These are phyloP conservation scores for Drosophila punjabiensis DNA, from an alignment of 1,140 invertebrate species.

Conservation along the genomic window DNA sequence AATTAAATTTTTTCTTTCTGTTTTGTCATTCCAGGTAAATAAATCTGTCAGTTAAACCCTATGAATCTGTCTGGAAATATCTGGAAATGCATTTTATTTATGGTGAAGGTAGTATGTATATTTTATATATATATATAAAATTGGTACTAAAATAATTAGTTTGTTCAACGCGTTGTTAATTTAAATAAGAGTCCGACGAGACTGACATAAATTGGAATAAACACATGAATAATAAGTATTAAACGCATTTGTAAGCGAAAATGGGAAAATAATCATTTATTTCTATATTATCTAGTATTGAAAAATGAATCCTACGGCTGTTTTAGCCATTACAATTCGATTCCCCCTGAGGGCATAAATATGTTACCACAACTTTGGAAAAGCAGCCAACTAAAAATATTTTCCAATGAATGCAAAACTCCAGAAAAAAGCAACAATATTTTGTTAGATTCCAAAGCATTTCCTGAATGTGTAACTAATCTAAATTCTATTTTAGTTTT, in stretches of 20 bases:
- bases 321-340: slow-evolving; percentile 14
- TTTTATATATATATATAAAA: neutral
- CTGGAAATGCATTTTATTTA: slow-evolving; percentile 1
- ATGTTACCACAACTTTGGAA: neutral
- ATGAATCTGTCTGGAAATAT: neutral
- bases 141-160: neutral
- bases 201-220: neutral
- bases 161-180: neutral
- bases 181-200: neutral
- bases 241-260: neutral
- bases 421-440: neutral
- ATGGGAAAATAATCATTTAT: neutral
- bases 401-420: slow-evolving; percentile 22
- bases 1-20: neutral
- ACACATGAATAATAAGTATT: neutral
- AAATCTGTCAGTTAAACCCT: neutral
- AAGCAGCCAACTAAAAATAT: slow-evolving; percentile 16
- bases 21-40: slow-evolving; percentile 27
- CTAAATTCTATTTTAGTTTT: slow-evolving; percentile 11
- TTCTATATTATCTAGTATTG: neutral
- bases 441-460: neutral
- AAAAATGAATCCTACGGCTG: neutral
- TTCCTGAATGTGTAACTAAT: slow-evolving; percentile 13
- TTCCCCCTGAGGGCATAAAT: neutral
- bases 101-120: neutral